Evolutionary conservation across 2,113 vertebrate species (phyloP), one percentile per base, ranked within the genome.

Genomic region (Naja naja): DNA sequence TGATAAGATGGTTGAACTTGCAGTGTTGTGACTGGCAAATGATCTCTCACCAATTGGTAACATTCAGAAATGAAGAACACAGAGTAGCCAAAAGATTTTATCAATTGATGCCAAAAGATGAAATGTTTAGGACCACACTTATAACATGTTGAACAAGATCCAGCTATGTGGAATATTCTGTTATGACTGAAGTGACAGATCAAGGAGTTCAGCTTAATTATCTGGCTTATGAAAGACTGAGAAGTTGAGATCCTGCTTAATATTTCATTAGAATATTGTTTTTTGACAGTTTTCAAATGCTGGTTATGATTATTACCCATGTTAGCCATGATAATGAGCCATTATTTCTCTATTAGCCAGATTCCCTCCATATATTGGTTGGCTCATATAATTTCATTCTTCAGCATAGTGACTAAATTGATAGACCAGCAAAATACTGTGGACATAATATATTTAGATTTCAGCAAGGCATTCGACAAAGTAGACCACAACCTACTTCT

Each of bases 161-260:
- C 27, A 22, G 30, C 92, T 10, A n/a, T 91, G 64, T 92, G 39
- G 56, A 23, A 20, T 93, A 43, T 23, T 56, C 54, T 90, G 52
- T 89, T 16, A 11, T 93, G 94, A 81, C 87, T 91, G 49, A 92
- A 27, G 92, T 89, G 89, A 95, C 47, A 25, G 58, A 3, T 94
- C 69, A 94, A 89, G 64, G 89, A 88, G 30, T 49, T 87, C 11
- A 91, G 81, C 86, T 91, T 86, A 92, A 88, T 91, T 87, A 34
- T 39, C 95, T 88, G 91, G 54, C 10, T 93, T 94, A 92, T 95
- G 94, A 95, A 94, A 69, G 94, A 53, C 49, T 93, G 23, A 52
- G 89, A 91, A 89, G 86, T 27, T 92, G 90, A 56, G 53, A 87
- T 74, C 52, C 85, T 95, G 55, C 69, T 92, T 69, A 64, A 47